These are phyloP conservation scores for Chrysocyon brachyurus DNA, from an alignment of 2,797 vertebrate species.

Conservation along the genomic window DNA sequence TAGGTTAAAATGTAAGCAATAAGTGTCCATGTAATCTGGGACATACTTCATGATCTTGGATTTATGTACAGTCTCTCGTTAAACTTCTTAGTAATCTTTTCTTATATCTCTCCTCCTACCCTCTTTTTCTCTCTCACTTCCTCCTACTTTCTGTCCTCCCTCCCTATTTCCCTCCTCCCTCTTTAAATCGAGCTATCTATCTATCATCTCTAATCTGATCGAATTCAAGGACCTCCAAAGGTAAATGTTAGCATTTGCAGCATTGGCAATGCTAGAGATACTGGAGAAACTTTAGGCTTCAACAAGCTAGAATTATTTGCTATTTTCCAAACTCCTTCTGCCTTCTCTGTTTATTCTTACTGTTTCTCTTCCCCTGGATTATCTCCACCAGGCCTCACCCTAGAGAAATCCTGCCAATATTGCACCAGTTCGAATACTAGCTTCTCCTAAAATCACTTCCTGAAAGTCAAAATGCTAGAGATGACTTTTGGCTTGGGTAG, in stretches of 20 bases:
- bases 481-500: not conserved
- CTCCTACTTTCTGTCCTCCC: too few species aligned
- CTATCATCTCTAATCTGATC: not conserved
- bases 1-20: not conserved
- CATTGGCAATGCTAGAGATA: not conserved
- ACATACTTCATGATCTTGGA: not conserved
- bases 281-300: not conserved
- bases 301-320: not conserved
- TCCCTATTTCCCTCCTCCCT: not conserved
- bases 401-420: not conserved
- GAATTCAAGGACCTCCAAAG: not conserved
- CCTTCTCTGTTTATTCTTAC: not conserved
- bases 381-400: not conserved
- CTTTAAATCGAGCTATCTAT: not conserved
- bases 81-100: not conserved
- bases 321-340: not conserved
- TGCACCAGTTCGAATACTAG: not conserved
- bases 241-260: not conserved
- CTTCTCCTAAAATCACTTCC: not conserved
- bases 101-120: fast-evolving
- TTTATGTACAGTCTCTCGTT: not conserved
- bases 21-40: not conserved
- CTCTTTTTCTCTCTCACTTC: not conserved
- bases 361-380: not conserved
- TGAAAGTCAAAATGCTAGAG: not conserved